Conservation (phyloP, 2,113 vertebrate genomes). For the Eulacestoma nigropectus region DNA sequence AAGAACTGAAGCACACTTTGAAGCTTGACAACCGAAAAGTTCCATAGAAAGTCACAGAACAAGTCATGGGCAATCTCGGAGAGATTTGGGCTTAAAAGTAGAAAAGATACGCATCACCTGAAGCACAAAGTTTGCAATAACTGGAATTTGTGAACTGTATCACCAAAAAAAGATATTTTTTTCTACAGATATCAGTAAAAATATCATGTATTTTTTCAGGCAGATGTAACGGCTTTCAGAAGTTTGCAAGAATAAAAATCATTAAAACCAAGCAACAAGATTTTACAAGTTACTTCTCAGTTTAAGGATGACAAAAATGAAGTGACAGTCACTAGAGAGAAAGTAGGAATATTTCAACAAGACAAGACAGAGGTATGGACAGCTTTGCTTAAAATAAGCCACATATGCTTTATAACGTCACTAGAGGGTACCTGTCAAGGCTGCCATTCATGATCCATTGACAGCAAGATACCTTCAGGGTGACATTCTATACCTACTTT, state of each 20-base stretch:
- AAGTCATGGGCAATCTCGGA: neutral
- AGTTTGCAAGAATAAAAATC: neutral
- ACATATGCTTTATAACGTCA: neutral
- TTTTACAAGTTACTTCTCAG: neutral
- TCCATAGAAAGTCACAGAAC: neutral
- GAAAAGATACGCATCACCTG: neutral
- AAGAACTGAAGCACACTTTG: neutral
- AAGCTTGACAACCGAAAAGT: neutral
- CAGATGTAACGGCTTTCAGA: neutral
- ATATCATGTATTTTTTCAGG: neutral
- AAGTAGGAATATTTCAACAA: neutral
- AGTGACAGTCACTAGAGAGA: neutral
- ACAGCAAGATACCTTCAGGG: neutral
- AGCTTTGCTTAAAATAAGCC: neutral
- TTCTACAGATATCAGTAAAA: neutral
- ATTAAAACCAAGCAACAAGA: neutral
- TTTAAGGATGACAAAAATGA: neutral
- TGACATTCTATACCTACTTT: neutral
- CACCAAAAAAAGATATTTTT: neutral
- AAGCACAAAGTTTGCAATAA: neutral
- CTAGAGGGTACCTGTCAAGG: slow-evolving; percentile 2
- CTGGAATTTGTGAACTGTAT: neutral
- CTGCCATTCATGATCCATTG: neutral
- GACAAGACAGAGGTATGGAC: neutral
- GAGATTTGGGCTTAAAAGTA: neutral